These are phyloP conservation scores for Lycocerus yunnanus DNA, from an alignment of 2,888 invertebrate genomes.

Conservation along the genomic window DNA sequence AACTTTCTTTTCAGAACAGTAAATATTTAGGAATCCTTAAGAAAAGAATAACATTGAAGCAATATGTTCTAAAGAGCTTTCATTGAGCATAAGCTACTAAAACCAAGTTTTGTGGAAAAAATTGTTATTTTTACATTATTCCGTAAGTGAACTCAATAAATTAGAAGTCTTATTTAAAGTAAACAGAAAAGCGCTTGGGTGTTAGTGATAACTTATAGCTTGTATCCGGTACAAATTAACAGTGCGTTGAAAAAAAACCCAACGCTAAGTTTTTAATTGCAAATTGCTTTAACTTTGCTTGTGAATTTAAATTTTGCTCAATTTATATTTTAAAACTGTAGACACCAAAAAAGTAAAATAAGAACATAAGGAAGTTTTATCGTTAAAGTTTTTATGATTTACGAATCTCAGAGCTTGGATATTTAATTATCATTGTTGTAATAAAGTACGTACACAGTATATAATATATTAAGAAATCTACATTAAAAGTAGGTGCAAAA, in stretches of 20 bases:
- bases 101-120: neutral
- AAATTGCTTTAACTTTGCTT: constrained; percentile 15
- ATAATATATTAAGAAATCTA: constrained; percentile 7
- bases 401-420: neutral
- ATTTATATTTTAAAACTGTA: neutral
- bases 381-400: neutral
- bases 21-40: neutral
- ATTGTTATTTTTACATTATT: constrained; percentile 10
- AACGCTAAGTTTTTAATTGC: constrained; percentile 18
- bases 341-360: neutral
- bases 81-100: neutral
- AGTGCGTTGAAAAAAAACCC: constrained; percentile 17
- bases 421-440: constrained; percentile 5
- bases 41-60: neutral
- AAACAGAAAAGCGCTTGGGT: constrained; percentile 14
- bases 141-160: constrained; percentile 11
- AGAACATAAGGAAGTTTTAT: neutral
- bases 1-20: neutral
- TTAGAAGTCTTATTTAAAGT: constrained; percentile 11
- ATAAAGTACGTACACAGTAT: neutral
- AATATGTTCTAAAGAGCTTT: neutral
- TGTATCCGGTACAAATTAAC: constrained; percentile 21
- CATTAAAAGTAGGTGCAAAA: constrained; percentile 17
- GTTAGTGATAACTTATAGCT: constrained; percentile 17
- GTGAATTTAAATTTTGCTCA: constrained; percentile 9